Evolutionary conservation across 1,140 invertebrate genomes (phyloP), one percentile per base, ranked within the genome.

Genomic region (Camponotus pennsylvanicus): DNA sequence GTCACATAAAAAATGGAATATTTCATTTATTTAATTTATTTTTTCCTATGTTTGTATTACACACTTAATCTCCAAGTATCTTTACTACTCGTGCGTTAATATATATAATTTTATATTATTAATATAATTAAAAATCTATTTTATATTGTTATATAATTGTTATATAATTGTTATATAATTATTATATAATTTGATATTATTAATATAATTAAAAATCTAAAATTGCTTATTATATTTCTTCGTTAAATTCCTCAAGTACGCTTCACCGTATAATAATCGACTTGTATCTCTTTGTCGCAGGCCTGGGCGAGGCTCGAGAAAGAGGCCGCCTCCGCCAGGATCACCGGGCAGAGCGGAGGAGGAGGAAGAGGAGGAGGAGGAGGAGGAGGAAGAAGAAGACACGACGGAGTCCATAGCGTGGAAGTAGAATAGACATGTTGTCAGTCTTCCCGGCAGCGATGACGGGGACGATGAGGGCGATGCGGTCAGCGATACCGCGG

Each of bases 381-480:
- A 21, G 2, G 59, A 18, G 21, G 40, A 45, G 15, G 37, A 45
- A 37, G 76, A 75, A 87, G 77, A 86, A 85, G 64, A 9, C 79
- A 73, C 78, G 85, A 84, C 85, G 85, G 66, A 88, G 88, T 89
- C 73, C 79, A 80, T 91, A 91, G 91, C 85, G 86, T 92, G 89
- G 73, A 88, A 92, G 90, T 92, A 93, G 91, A 90, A 86, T 92
- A 92, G 88, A n/a, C 64, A 88, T 86, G 87, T 91, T 91, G 90
- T 86, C 80, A 89, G 90, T 92, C 87, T 92, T 91, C 90, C 92
- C 89, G 85, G 52, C 63, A 73, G 42, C 75, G 78, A 87, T 79
- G 82, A 85, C 78, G 70, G 42, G 32, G 32, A 45, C 83, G 77
- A 84, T 40, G 78, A 90, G 86, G 76, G 75, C 63, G 88, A 69